These are phyloP conservation scores for Osmoderma eremita DNA, from an alignment of 2,888 invertebrate genomes.

Conservation along the genomic window DNA sequence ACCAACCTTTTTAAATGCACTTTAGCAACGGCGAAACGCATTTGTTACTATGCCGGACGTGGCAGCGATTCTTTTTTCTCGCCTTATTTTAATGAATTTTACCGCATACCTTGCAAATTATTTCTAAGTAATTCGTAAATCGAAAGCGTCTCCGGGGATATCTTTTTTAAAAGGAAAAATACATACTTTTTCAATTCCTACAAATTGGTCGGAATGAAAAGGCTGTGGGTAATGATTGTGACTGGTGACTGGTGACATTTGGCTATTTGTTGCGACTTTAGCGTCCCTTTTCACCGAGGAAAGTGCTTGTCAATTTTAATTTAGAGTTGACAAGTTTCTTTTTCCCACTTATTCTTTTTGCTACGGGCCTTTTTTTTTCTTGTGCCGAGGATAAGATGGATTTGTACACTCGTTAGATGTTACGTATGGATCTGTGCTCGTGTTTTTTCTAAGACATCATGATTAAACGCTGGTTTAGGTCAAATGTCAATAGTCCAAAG, in stretches of 20 bases:
- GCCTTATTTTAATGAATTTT: not conserved
- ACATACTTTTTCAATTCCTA: constrained; percentile 53
- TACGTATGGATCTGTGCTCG: not conserved
- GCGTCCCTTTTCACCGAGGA: constrained; percentile 37
- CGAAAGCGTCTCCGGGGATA: constrained; percentile 40
- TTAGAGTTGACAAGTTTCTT: constrained; percentile 12
- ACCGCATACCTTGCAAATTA: constrained; percentile 8
- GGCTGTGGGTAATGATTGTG: no score
- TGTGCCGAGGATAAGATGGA: no score
- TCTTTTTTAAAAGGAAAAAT: constrained; percentile 46
- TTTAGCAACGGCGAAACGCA: not conserved
- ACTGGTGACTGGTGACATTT: constrained; percentile 49
- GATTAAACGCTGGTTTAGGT: constrained; percentile 11
- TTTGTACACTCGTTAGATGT: no score
- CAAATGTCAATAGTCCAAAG: constrained; percentile 26
- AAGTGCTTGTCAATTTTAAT: constrained; percentile 41
- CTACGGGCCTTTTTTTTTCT: constrained; percentile 6
- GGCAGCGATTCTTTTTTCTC: not conserved
- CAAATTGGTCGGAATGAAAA: constrained; percentile 49
- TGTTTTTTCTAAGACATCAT: constrained; percentile 12
- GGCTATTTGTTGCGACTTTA: constrained; percentile 48
- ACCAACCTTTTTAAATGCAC: constrained; percentile 19
- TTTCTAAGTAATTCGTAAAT: not conserved
- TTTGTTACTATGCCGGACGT: not conserved
- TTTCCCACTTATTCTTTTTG: not conserved